Conservation (phyloP, 2,113 vertebrate genomes). For the Cololabis saira region DNA sequence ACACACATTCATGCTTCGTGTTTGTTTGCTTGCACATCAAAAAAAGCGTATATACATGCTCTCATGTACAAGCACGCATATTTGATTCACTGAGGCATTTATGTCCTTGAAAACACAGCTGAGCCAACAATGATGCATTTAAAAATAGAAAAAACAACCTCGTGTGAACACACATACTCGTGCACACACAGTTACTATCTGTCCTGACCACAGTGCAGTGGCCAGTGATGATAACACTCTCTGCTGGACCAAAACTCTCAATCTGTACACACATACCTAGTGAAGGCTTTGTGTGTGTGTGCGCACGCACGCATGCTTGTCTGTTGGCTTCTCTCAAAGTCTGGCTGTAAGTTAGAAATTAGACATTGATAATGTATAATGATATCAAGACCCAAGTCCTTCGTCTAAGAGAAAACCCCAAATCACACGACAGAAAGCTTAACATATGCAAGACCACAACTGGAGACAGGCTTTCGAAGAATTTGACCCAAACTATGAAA, state of each 20-base stretch:
- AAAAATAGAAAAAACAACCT: slow-evolving; percentile 1
- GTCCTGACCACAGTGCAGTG: slow-evolving; percentile 62
- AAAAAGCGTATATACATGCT: slow-evolving; percentile 11
- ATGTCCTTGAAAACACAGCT: slow-evolving; percentile 59
- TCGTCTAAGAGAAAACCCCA: too few relatives aligned
- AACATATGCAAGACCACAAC: too few relatives aligned
- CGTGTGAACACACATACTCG: not conserved
- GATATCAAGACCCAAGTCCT: too few relatives aligned
- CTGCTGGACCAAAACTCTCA: slow-evolving; percentile 59
- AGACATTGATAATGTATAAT: slow-evolving; percentile 8
- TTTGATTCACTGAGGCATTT: slow-evolving; percentile 33
- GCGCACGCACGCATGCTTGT: slow-evolving; percentile 24
- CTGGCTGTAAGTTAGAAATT: too few relatives aligned
- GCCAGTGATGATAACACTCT: slow-evolving; percentile 61
- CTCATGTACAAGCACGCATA: slow-evolving; percentile 39
- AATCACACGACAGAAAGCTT: too few relatives aligned
- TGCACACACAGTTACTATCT: slow-evolving; percentile 58
- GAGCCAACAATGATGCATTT: slow-evolving; percentile 46
- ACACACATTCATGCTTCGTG: slow-evolving; percentile 25
- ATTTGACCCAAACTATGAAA: too few relatives aligned
- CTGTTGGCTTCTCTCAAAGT: too few relatives aligned
- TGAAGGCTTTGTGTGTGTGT: slow-evolving; percentile 34
- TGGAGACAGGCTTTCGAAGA: too few relatives aligned
- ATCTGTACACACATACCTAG: too few relatives aligned
- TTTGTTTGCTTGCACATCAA: slow-evolving; percentile 24